Evolutionary conservation across 2,888 invertebrate genomes (phyloP).

Genomic region (Teinopalpus imperialis): DNA sequence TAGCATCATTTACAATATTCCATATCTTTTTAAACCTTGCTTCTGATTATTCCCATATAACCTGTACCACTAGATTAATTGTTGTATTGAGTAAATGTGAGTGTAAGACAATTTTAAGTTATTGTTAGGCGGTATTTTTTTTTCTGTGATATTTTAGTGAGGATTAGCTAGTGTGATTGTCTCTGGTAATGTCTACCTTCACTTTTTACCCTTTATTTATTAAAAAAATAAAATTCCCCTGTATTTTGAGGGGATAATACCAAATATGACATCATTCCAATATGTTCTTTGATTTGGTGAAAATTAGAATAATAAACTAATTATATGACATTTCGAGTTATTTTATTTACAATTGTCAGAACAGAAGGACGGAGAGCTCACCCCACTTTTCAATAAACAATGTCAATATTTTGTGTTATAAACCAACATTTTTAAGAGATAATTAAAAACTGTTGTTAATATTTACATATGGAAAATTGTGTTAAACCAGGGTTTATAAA

Average conservation of each 20-base stretch:
- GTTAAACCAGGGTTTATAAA: too few relatives aligned
- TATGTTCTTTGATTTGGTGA: slow-evolving; percentile 26
- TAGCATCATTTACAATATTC: slow-evolving; percentile 1
- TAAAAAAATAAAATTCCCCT: background rate
- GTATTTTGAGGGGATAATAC: slow-evolving; percentile 1
- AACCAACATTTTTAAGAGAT: too few relatives aligned
- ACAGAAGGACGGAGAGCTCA: too few relatives aligned
- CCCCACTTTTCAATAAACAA: too few relatives aligned
- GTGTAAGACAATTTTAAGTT: slow-evolving; percentile 34
- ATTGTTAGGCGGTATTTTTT: slow-evolving; percentile 47
- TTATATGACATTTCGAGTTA: too few relatives aligned
- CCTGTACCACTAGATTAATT: slow-evolving; percentile 26
- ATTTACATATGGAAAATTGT: too few relatives aligned
- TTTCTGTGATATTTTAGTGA: slow-evolving; percentile 76
- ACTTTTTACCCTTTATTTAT: slow-evolving; percentile 12
- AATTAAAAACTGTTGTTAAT: too few relatives aligned
- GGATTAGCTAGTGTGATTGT: slow-evolving; percentile 49
- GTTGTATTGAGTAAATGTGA: slow-evolving; percentile 29
- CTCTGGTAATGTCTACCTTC: slow-evolving; percentile 15
- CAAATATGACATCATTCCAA: slow-evolving; percentile 27
- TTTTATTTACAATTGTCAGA: too few relatives aligned
- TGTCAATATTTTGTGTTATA: too few relatives aligned
- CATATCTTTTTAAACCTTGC: slow-evolving; percentile 9
- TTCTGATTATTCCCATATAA: background rate
- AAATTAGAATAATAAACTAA: slow-evolving; percentile 19